phyloP scores from a whole-genome alignment of 2,113 vertebrate genomes.

The Mus spicilegus region DNA sequence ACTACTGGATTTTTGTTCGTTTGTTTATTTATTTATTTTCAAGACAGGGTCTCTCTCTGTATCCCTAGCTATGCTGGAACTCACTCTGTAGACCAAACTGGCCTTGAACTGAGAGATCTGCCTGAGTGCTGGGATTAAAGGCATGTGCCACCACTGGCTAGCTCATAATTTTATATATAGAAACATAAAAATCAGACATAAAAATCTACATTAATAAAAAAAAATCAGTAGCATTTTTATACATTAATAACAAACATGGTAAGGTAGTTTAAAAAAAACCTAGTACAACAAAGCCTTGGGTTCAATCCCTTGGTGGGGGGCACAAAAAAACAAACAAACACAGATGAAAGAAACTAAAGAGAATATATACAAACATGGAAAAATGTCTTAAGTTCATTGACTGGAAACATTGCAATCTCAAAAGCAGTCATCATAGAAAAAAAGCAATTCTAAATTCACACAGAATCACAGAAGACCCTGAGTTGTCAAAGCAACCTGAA shows the following conservation, averaged over 20 bases:
- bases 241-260: neutral
- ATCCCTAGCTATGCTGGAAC: neutral
- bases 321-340: neutral
- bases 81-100: neutral
- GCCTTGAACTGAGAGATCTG: neutral
- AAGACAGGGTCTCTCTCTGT: neutral
- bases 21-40: neutral
- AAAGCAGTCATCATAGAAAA: neutral
- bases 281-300: no score
- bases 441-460: neutral
- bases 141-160: neutral
- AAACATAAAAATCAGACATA: neutral
- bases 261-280: neutral
- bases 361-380: neutral
- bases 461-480: neutral
- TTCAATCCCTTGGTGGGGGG: no score
- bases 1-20: no score
- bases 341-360: neutral
- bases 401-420: neutral
- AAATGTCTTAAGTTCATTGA: neutral
- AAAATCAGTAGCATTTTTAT: neutral
- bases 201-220: neutral
- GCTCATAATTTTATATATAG: neutral
- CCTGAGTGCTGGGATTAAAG: neutral
- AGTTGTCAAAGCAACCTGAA: neutral